These are phyloP conservation scores for Siphamia tubifer DNA, from an alignment of 2,113 vertebrate genomes.

Conservation along the genomic window DNA sequence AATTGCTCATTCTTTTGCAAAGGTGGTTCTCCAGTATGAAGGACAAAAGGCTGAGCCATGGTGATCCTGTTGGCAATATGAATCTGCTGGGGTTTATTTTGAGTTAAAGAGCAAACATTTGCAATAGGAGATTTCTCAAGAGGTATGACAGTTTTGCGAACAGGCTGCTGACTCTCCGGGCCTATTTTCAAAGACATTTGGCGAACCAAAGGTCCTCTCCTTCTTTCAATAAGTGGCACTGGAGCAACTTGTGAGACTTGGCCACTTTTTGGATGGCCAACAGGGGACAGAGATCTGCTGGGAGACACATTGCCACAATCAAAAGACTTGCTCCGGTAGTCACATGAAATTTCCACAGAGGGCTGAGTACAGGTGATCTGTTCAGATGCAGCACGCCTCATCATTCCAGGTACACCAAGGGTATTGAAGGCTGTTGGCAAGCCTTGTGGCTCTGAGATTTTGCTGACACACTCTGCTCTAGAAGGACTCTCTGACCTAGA, in stretches of 20 bases:
- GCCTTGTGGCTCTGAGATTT: constrained; percentile 83
- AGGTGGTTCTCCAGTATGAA: constrained; percentile 62
- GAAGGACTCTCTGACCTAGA: constrained; percentile 84
- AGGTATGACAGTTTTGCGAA: constrained; percentile 70
- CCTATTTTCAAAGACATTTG: constrained; percentile 96
- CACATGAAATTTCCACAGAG: constrained; percentile 85
- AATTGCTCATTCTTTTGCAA: constrained; percentile 70
- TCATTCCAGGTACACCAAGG: constrained; percentile 88
- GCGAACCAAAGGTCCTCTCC: constrained; percentile 91
- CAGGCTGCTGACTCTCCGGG: constrained; percentile 84
- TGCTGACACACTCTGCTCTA: constrained; percentile 79
- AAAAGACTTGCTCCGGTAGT: constrained; percentile 95
- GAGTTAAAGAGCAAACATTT: constrained; percentile 68
- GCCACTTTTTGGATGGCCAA: constrained; percentile 72
- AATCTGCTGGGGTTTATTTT: constrained; percentile 74
- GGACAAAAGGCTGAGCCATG: constrained; percentile 59
- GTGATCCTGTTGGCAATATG: constrained; percentile 62
- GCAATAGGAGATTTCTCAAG: constrained; percentile 72
- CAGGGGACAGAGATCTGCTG: constrained; percentile 69
- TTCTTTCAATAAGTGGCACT: constrained; percentile 92
- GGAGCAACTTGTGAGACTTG: constrained; percentile 72
- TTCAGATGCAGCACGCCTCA: constrained; percentile 93
- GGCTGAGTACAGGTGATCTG: constrained; percentile 90
- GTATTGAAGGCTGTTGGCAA: constrained; percentile 83
- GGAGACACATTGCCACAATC: constrained; percentile 88